phyloP scores from a whole-genome alignment of 1,140 invertebrate species.

The Diploscapter pachys region DNA sequence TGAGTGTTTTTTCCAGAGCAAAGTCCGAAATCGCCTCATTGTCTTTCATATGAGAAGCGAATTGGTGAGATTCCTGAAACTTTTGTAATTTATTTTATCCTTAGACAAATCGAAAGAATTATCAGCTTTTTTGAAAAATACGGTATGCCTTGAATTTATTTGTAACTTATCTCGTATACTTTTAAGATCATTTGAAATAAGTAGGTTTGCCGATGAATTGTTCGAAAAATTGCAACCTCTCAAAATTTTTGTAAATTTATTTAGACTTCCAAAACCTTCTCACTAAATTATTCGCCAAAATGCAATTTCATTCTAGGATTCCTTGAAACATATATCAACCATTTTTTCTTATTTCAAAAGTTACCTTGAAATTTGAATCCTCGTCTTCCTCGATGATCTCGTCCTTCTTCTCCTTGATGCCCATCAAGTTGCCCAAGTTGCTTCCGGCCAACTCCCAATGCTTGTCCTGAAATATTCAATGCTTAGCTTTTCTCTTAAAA shows the following conservation, averaged over 20 bases:
- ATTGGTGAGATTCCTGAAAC: constrained; percentile 72
- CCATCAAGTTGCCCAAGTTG: constrained; percentile 93
- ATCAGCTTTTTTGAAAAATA: no score
- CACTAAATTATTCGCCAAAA: no score
- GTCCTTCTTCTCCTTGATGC: constrained; percentile 76
- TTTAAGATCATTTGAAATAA: no score
- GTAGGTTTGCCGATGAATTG: no score
- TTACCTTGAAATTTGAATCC: constrained; percentile 42
- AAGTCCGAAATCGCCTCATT: constrained; percentile 79
- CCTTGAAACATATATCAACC: not conserved
- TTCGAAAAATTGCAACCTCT: no score
- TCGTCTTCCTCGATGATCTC: constrained; percentile 68
- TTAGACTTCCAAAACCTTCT: no score
- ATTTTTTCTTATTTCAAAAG: constrained; percentile 4
- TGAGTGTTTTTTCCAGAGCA: constrained; percentile 78
- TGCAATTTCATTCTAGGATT: not conserved
- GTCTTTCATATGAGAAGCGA: constrained; percentile 85
- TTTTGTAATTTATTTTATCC: not conserved
- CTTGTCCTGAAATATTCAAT: constrained; percentile 72
- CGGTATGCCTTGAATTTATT: no score
- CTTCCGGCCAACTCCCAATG: constrained; percentile 98
- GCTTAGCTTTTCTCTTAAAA: constrained; percentile 56
- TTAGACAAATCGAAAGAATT: no score
- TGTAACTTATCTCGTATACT: no score
- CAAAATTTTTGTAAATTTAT: no score